Conservation (phyloP, 2,888 invertebrate species). For the Lasioglossum leucozonium region DNA sequence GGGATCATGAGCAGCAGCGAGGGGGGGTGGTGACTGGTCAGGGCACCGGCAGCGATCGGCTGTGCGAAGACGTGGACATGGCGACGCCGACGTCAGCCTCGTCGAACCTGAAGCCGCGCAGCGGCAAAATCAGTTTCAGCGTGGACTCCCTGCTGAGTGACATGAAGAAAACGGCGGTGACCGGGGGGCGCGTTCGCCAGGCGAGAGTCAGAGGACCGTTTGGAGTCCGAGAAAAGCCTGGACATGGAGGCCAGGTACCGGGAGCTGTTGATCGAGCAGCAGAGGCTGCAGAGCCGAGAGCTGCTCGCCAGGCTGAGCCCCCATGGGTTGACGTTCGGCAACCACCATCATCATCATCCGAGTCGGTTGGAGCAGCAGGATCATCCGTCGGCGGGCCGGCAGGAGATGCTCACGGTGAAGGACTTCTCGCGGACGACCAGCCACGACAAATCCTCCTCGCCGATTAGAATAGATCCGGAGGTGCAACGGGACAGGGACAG, state of each 20-base stretch:
- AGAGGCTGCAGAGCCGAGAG: slow-evolving; percentile 80
- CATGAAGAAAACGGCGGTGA: slow-evolving; percentile 77
- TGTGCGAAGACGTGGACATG: slow-evolving; percentile 79
- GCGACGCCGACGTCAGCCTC: slow-evolving; percentile 80
- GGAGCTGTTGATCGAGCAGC: slow-evolving; percentile 80
- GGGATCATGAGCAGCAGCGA: slow-evolving; percentile 71
- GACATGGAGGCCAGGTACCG: slow-evolving; percentile 80
- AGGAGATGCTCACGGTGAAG: slow-evolving; percentile 79
- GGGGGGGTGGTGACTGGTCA: slow-evolving; percentile 74
- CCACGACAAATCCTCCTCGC: slow-evolving; percentile 79
- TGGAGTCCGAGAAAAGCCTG: slow-evolving; percentile 75
- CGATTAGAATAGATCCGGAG: slow-evolving; percentile 73
- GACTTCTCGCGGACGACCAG: slow-evolving; percentile 80
- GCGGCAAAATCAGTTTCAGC: slow-evolving; percentile 90
- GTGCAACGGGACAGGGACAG: slow-evolving; percentile 65
- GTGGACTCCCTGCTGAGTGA: slow-evolving; percentile 88
- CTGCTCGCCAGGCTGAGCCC: slow-evolving; percentile 80
- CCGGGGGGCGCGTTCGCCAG: slow-evolving; percentile 60
- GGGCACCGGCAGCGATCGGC: slow-evolving; percentile 71
- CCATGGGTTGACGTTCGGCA: slow-evolving; percentile 74
- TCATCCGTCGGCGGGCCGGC: slow-evolving; percentile 67
- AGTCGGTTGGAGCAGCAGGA: slow-evolving; percentile 69
- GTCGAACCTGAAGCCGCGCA: slow-evolving; percentile 81
- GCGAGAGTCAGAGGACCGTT: slow-evolving; percentile 67
- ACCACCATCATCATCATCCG: slow-evolving; percentile 73